Evolutionary conservation across 2,888 invertebrate genomes (phyloP).

Genomic region (Amblyjoppa fuscipennis): DNA sequence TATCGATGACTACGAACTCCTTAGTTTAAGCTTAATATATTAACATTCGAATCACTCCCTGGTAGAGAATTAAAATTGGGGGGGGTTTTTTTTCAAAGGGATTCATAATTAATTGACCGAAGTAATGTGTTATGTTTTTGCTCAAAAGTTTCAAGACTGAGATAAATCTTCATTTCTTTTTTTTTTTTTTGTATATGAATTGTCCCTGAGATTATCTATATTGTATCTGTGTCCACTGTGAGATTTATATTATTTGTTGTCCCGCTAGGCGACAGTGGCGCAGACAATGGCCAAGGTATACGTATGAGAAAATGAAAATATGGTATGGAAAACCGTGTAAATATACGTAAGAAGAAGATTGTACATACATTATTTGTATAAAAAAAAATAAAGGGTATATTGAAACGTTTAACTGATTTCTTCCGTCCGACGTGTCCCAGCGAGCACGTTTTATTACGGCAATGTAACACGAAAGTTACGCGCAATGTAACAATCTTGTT

Average conservation of each 20-base stretch:
- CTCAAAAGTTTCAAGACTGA: constrained; percentile 72
- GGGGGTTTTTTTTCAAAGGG: constrained; percentile 36
- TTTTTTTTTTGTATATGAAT: constrained; percentile 61
- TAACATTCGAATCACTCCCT: constrained; percentile 55
- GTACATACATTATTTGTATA: constrained; percentile 70
- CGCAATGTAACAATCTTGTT: no score
- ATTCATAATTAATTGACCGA: constrained; percentile 69
- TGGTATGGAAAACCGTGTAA: constrained; percentile 60
- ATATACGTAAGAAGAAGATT: constrained; percentile 62
- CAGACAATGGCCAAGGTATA: constrained; percentile 47
- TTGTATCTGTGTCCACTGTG: constrained; percentile 53
- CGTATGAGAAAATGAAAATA: constrained; percentile 47
- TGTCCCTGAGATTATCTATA: constrained; percentile 60
- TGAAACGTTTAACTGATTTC: constrained; percentile 59
- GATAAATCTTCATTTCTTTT: constrained; percentile 54
- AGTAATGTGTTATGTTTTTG: constrained; percentile 67
- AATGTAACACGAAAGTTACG: no score
- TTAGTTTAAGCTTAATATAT: constrained; percentile 60
- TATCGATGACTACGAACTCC: constrained; percentile 66
- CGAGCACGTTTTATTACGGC: not conserved
- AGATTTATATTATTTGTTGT: constrained; percentile 57
- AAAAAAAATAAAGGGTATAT: constrained; percentile 67
- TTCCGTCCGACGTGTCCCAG: not conserved
- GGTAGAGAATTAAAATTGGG: constrained; percentile 56
- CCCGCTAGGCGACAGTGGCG: constrained; percentile 41